These are phyloP conservation scores for Ageneiosus marmoratus DNA, from an alignment of 2,113 vertebrate genomes.

Conservation along the genomic window DNA sequence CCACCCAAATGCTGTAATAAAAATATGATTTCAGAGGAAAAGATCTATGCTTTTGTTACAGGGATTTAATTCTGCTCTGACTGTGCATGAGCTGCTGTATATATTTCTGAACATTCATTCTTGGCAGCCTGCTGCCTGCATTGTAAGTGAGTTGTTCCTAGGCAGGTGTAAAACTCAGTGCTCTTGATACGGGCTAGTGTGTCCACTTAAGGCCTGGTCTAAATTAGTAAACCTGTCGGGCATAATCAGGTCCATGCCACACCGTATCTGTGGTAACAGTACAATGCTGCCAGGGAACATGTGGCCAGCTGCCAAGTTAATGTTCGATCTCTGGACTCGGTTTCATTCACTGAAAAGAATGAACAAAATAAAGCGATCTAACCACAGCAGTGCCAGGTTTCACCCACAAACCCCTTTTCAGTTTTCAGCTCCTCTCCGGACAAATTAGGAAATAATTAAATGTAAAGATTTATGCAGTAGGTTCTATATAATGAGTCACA, in stretches of 20 bases:
- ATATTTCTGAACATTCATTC: background rate
- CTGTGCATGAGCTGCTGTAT: background rate
- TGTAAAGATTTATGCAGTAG: background rate
- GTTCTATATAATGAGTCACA: background rate
- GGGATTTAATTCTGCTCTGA: background rate
- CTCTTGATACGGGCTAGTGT: background rate
- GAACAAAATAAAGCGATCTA: background rate
- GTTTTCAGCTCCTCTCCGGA: background rate
- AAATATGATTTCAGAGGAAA: background rate
- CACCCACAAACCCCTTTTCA: background rate
- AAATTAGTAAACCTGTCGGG: slow-evolving; percentile 18
- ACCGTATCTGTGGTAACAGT: slow-evolving; percentile 24
- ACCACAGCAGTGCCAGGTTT: background rate
- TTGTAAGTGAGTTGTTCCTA: background rate
- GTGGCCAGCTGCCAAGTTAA: slow-evolving; percentile 33
- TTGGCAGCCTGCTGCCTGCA: background rate
- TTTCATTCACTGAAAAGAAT: background rate
- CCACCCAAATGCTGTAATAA: background rate
- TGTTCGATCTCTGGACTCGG: background rate
- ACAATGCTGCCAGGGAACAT: slow-evolving; percentile 11
- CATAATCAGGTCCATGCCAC: slow-evolving; percentile 23
- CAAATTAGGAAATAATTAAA: background rate
- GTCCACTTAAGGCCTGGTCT: background rate
- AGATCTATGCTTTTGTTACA: background rate
- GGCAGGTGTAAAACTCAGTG: slow-evolving; percentile 6